Base-by-base conservation (phyloP, 2,888 invertebrate species). In the Euclidia mi region DNA sequence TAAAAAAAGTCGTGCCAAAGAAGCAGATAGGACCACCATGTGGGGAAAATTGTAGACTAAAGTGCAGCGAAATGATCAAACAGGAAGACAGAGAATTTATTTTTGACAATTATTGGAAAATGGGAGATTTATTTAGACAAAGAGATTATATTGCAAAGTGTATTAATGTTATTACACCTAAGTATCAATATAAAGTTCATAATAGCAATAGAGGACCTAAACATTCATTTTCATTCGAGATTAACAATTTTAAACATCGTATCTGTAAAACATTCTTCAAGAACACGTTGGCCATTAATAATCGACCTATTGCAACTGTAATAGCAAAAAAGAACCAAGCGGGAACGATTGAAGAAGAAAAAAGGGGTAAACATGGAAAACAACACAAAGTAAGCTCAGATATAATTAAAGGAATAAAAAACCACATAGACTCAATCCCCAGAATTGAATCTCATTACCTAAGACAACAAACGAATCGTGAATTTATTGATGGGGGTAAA, bases 221-320 rank as follows among this genome's bases (percentile, higher is more conserved):
- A 43, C 43, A 49, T 44, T 45, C 32, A 25, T 69, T 81, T 82
- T 49, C 34, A 41, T 55, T 66, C 34, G 43, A 48, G 12, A 62
- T 90, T 87, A 55, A 56, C 15, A 48, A 42, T 52, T 2, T 14
- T 45, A 56, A 51, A 37, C 41, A 35, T 18, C 57, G 57, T 4
- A 50, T 73, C 11, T 70, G 65, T 59, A 65, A 69, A 52, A 9
- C 4, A 1, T 70, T 71, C 43, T 71, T 63, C 6, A 57, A 11
- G n/a, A 69, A 63, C 28, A 66, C 75, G 1, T 51, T 71, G 25
- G 43, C 31, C 14, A 72, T 72, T 9, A 64, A 57, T 42, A 53
- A 75, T 18, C 31, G 66, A 47, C 47, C 49, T 28, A 65, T 75
- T 11, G 35, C 45, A 55, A 74, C 74, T 7, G 71, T 62, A 0